Evolutionary conservation across 2,888 invertebrate species (phyloP).

Genomic region (Itoplectis maculator): DNA sequence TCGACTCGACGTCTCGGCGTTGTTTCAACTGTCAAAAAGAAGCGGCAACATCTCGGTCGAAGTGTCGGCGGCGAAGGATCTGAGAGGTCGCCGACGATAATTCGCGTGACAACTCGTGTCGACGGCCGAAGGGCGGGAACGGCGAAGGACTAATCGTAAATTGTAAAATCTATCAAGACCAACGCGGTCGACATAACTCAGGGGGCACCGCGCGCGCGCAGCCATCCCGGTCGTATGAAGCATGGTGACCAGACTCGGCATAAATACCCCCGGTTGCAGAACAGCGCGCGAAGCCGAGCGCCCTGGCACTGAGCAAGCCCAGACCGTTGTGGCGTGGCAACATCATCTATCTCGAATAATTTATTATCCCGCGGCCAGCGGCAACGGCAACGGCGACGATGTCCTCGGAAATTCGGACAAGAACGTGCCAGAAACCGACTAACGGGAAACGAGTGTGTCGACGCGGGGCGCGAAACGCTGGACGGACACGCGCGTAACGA

Average conservation of each 20-base stretch:
- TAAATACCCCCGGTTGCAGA: conserved; percentile 84
- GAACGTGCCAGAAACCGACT: conserved; percentile 80
- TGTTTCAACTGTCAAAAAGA: background rate
- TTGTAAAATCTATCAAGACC: conserved; percentile 85
- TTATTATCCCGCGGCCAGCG: conserved; percentile 81
- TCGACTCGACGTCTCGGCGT: background rate
- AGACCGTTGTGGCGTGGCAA: conserved; percentile 83
- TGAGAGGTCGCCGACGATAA: conserved; percentile 45
- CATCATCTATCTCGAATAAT: conserved; percentile 84
- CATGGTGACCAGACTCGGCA: conserved; percentile 84
- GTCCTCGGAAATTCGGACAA: conserved; percentile 82
- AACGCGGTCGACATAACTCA: conserved; percentile 84
- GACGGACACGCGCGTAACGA: background rate
- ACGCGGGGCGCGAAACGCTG: background rate
- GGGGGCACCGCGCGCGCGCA: too few relatives aligned
- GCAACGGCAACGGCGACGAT: conserved; percentile 63
- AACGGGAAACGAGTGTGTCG: conserved; percentile 78
- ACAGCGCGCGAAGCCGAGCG: conserved; percentile 80
- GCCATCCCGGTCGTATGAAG: conserved; percentile 82
- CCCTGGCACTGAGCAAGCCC: conserved; percentile 82
- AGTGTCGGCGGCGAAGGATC: conserved; percentile 28
- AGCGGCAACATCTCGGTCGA: conserved; percentile 18
- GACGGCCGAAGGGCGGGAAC: conserved; percentile 52
- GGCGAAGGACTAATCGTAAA: conserved; percentile 80
- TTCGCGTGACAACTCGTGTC: conserved; percentile 43